Conservation (phyloP, 1,140 invertebrate genomes). For the Diachasma alloeum region DNA sequence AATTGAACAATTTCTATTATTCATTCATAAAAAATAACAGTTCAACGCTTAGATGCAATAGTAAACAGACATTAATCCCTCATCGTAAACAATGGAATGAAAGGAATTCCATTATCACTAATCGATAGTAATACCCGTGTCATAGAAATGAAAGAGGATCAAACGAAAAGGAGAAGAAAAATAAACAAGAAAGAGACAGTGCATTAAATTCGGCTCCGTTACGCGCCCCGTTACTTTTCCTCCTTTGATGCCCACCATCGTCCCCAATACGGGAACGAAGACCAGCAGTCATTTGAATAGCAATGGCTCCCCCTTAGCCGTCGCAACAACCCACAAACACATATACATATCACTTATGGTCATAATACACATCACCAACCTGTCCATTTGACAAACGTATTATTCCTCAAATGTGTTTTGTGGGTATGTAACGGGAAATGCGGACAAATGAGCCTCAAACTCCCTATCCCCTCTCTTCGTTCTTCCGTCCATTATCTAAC, state of each 20-base stretch:
- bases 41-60: too few relatives aligned
- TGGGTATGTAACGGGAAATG: not conserved
- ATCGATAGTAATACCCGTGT: not conserved
- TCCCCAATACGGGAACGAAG: constrained; percentile 11
- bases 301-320: not conserved
- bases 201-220: constrained; percentile 22
- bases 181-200: constrained; percentile 1
- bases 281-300: not conserved
- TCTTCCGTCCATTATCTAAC: not conserved
- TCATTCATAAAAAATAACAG: too few relatives aligned
- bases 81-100: too few relatives aligned
- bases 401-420: not conserved
- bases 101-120: not conserved
- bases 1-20: too few relatives aligned
- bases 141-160: not conserved
- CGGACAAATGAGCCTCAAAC: not conserved
- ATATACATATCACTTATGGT: not conserved
- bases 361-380: not conserved
- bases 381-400: not conserved
- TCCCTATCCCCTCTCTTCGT: not conserved
- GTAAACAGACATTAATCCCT: too few relatives aligned
- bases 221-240: constrained; percentile 27
- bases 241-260: constrained; percentile 15
- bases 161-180: not conserved
- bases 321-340: not conserved